phyloP scores from a whole-genome alignment of 1,140 invertebrate species.

The Trichoplusia ni region DNA sequence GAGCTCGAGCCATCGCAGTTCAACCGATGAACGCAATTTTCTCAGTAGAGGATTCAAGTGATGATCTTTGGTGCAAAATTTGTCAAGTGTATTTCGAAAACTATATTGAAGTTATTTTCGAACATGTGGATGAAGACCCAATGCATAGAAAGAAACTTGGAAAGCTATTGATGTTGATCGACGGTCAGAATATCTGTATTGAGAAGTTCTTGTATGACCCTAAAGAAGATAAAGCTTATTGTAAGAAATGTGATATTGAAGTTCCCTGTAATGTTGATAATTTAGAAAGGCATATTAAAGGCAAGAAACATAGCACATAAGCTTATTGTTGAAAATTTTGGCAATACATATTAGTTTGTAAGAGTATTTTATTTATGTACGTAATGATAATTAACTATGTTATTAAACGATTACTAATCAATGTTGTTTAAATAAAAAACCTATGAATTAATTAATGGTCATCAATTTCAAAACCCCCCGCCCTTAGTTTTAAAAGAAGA shows the following conservation, averaged over 20 bases:
- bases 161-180: constrained; percentile 45
- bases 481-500: no score
- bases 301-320: constrained; percentile 43
- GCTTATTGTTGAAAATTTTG: no score
- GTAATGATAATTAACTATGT: no score
- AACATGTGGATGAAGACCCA: constrained; percentile 51
- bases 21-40: constrained; percentile 56
- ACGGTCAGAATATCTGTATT: constrained; percentile 49
- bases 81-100: constrained; percentile 39
- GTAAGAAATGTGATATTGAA: constrained; percentile 45
- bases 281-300: constrained; percentile 49
- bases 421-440: no score
- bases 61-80: constrained; percentile 51
- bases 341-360: no score
- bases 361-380: no score
- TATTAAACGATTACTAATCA: no score
- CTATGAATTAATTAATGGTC: no score
- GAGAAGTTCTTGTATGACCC: constrained; percentile 48
- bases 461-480: no score
- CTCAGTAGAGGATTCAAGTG: constrained; percentile 42
- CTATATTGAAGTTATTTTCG: constrained; percentile 53
- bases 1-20: constrained; percentile 48
- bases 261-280: constrained; percentile 52
- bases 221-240: constrained; percentile 51
- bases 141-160: constrained; percentile 38